Percentiles rank a stretch among this genome's conserved stretches.
phyloP scores from a whole-genome alignment of 1,140 invertebrate genomes.

The Drosophila repletoides region DNA sequence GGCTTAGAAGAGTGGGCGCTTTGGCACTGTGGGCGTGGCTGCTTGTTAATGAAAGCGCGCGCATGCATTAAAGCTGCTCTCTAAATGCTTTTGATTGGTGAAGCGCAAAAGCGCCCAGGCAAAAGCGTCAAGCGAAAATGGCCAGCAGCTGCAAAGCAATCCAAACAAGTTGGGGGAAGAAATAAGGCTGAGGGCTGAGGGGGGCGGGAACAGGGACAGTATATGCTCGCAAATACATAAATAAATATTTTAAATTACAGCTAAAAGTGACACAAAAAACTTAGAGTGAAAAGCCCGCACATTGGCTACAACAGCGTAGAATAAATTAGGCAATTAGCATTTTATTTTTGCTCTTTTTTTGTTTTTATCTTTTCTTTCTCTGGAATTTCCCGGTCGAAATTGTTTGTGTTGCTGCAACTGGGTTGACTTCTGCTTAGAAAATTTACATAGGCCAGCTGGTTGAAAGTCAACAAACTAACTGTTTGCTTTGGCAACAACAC shows the following conservation, averaged over 20 bases:
- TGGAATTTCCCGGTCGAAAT: not conserved
- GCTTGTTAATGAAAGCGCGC: constrained; percentile 77
- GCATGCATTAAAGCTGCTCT: constrained; percentile 76
- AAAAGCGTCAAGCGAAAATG: constrained; percentile 45
- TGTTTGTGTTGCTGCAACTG: constrained; percentile 31
- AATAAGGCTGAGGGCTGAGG: not conserved
- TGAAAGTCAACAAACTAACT: constrained; percentile 22
- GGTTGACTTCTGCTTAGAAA: constrained; percentile 18
- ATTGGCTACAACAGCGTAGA: constrained; percentile 16
- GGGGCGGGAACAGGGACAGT: not conserved
- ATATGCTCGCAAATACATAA: constrained; percentile 21
- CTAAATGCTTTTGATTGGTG: constrained; percentile 75
- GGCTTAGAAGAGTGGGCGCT: constrained; percentile 53
- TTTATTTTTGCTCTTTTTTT: constrained; percentile 19
- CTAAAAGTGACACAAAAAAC: constrained; percentile 34
- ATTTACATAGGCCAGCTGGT: constrained; percentile 37
- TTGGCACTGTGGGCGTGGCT: constrained; percentile 49
- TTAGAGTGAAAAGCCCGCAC: constrained; percentile 18
- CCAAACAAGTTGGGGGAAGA: not conserved
- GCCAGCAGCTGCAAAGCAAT: constrained; percentile 33
- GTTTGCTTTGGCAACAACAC: constrained; percentile 11
- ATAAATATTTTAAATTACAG: constrained; percentile 53
- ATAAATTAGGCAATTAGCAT: constrained; percentile 76
- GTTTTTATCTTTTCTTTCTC: not conserved
- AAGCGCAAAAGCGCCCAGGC: constrained; percentile 69